These are phyloP conservation scores for Cryptops parisi DNA, from an alignment of 2,888 invertebrate species.

Conservation along the genomic window DNA sequence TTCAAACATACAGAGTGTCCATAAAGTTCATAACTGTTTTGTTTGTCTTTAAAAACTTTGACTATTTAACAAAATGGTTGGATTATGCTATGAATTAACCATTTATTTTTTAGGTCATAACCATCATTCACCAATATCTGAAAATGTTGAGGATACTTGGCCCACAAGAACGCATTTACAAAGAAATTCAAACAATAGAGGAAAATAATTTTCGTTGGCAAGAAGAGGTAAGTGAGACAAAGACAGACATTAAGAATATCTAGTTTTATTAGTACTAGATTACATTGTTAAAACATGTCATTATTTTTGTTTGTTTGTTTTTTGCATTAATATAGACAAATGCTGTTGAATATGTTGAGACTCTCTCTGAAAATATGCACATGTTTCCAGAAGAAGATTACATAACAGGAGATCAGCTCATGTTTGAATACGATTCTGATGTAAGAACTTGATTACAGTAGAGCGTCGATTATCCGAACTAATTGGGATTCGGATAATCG, in stretches of 20 bases:
- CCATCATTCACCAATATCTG: conserved; percentile 63
- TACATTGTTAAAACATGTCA: not conserved
- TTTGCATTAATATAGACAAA: conserved; percentile 21
- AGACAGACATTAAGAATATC: too few relatives aligned
- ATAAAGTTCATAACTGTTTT: too few relatives aligned
- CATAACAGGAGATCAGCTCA: conserved; percentile 57
- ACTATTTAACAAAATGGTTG: too few relatives aligned
- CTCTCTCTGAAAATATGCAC: conserved; percentile 61
- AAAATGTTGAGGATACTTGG: conserved; percentile 51
- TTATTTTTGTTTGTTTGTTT: not conserved
- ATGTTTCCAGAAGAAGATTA: conserved; percentile 62
- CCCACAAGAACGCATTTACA: conserved; percentile 51
- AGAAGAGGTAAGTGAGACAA: conserved; percentile 37
- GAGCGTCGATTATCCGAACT: too few relatives aligned
- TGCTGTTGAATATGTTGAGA: conserved; percentile 62
- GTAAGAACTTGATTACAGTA: too few relatives aligned
- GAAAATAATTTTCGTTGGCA: conserved; percentile 29
- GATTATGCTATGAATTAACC: too few relatives aligned
- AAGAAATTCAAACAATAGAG: conserved; percentile 58
- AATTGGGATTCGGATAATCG: too few relatives aligned
- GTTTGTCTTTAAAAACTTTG: too few relatives aligned
- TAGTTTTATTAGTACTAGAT: not conserved
- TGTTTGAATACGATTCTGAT: conserved; percentile 53
- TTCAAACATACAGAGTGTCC: too few relatives aligned
- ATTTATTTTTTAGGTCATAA: conserved; percentile 49